Evolutionary conservation across 2,797 vertebrate species (phyloP).

Genomic region (Tinamus major): DNA sequence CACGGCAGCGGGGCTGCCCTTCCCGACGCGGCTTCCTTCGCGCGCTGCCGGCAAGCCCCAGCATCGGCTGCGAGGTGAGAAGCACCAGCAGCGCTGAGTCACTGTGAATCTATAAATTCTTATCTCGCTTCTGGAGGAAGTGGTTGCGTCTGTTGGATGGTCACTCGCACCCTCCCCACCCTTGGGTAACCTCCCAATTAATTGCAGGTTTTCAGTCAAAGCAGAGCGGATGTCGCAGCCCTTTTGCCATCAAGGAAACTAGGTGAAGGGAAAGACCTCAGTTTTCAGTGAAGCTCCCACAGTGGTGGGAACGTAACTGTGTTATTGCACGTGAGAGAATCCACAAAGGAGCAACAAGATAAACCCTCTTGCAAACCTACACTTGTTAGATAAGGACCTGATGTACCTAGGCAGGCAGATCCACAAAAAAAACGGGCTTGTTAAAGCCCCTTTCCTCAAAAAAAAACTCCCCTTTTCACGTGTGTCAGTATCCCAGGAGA

Average conservation of each 20-base stretch:
- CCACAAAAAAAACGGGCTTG: background rate
- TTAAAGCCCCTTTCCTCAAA: background rate
- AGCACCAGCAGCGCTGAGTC: slow-evolving; percentile 68
- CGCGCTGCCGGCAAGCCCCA: slow-evolving; percentile 37
- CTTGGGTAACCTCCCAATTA: background rate
- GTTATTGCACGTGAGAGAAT: background rate
- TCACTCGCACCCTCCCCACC: background rate
- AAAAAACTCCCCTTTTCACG: background rate
- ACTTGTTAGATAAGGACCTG: background rate
- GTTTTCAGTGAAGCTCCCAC: background rate
- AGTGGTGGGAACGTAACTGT: accelerated
- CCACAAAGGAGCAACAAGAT: background rate
- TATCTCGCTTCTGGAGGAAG: slow-evolving; percentile 41
- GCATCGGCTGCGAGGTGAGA: background rate
- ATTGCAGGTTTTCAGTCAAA: background rate
- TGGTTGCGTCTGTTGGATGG: background rate
- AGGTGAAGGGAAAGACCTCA: background rate
- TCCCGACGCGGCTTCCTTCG: slow-evolving; percentile 24
- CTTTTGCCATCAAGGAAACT: background rate
- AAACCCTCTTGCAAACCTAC: background rate
- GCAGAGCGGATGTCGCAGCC: background rate
- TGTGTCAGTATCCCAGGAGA: background rate
- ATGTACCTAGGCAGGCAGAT: background rate
- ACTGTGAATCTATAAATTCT: slow-evolving; percentile 51
- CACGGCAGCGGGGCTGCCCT: background rate